Evolutionary conservation across 2,888 invertebrate species (phyloP), one percentile per base, ranked within the genome.

Genomic region (Eumerus sabulonum): DNA sequence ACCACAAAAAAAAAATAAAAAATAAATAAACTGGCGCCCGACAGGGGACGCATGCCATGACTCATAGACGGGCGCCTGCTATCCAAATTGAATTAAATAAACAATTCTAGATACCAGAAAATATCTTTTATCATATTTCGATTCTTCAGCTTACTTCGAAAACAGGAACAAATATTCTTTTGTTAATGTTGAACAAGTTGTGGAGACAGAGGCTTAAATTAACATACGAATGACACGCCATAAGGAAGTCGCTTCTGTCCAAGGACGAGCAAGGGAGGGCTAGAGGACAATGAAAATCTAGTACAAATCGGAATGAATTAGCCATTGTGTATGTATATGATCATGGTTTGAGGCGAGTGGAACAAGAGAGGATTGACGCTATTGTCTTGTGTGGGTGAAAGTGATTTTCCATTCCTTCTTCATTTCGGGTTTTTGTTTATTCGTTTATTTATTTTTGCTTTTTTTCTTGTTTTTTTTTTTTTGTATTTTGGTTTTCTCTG

Each of bases 301-400:
- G 72, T 19, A 77, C 77, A 72, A 77, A 73, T 77, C 73, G 72
- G 27, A 67, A 77, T 77, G 77, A 68, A 77, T 77, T 77, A 73
- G 67, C 63, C 63, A 63, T 67, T 72, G 60, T 48, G 64, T 54
- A 27, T 38, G 57, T 63, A 56, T 47, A 42, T 57, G n/a, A 19
- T 13, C 7, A 1, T 5, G 44, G 63, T 4, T 27, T 27, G 27
- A 7, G 27, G 27, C 27, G 27, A 27, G 7, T 7, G 3, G 7
- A 2, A 7, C 27, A 7, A 7, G 27, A 27, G 27, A 27, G 27
- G 27, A 27, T 27, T 27, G 27, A 2, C 27, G 2, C 27, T 27
- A 59, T 51, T 44, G n/a, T 44, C 59, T 51, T 45, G 27, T 44
- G 11, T 51, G 27, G 40, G 57, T 53, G 51, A 47, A 51, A 64